Percentiles rank a stretch among this genome's conserved stretches.
phyloP scores from a whole-genome alignment of 2,888 invertebrate species.

The Aelia acuminata region DNA sequence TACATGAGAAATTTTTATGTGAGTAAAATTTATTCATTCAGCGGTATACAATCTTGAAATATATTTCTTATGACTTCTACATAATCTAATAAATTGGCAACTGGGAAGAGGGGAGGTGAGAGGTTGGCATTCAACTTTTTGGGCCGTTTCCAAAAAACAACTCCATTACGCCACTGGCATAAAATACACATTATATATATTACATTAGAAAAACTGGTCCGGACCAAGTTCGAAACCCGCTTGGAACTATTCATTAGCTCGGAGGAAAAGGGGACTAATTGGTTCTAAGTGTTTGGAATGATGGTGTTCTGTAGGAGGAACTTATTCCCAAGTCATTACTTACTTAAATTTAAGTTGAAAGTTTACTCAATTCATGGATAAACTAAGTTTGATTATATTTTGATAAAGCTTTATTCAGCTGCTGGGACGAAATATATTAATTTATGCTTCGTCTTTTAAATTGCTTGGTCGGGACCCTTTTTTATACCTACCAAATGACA shows the following conservation, averaged over 20 bases:
- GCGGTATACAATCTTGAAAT: background rate
- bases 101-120: background rate
- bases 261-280: background rate
- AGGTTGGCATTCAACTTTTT: constrained; percentile 20
- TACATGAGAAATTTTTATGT: background rate
- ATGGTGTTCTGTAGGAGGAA: constrained; percentile 29
- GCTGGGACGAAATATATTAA: background rate
- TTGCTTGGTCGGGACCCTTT: background rate
- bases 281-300: constrained; percentile 20
- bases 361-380: constrained; percentile 32
- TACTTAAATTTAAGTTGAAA: constrained; percentile 35
- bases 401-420: constrained; percentile 1
- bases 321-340: constrained; percentile 34
- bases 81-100: constrained; percentile 30
- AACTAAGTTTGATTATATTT: constrained; percentile 31
- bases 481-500: background rate
- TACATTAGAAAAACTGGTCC: constrained; percentile 33
- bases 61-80: background rate
- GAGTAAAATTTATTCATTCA: constrained; percentile 29
- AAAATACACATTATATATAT: constrained; percentile 35
- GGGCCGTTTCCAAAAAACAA: constrained; percentile 40
- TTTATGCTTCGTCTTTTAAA: background rate
- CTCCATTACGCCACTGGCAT: constrained; percentile 15
- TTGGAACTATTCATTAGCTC: constrained; percentile 33
- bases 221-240: background rate